phyloP scores from a whole-genome alignment of 2,113 vertebrate species.

The Rhagologus leucostigma region DNA sequence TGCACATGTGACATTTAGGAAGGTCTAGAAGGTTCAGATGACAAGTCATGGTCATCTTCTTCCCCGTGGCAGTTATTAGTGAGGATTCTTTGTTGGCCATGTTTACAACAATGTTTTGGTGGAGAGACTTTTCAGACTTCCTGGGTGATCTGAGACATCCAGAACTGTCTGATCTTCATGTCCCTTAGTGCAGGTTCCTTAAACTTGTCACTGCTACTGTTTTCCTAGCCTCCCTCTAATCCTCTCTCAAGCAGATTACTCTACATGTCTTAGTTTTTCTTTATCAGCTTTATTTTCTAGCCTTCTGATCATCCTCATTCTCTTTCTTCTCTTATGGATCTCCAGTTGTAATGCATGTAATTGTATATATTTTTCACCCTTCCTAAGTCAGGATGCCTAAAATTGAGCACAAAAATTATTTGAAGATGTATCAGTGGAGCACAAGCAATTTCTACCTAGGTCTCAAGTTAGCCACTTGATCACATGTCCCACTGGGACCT shows the following conservation, averaged over 20 bases:
- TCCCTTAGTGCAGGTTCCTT: background rate
- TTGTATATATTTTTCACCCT: background rate
- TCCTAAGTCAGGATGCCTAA: background rate
- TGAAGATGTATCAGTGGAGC: background rate
- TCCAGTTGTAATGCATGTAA: background rate
- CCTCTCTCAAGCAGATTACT: background rate
- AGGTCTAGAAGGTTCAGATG: background rate
- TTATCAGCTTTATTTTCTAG: background rate
- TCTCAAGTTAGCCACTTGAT: background rate
- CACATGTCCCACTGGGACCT: background rate
- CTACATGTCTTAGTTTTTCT: background rate
- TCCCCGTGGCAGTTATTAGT: background rate
- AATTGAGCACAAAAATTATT: background rate
- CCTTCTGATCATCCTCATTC: background rate
- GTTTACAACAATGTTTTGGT: background rate
- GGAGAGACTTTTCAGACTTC: background rate
- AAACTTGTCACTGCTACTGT: background rate
- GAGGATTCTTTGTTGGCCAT: background rate
- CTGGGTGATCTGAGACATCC: background rate
- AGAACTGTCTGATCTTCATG: background rate
- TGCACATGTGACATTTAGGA: background rate
- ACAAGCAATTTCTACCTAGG: background rate
- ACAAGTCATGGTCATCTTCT: background rate
- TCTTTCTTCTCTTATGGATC: background rate
- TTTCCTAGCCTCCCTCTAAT: background rate